Conservation (phyloP, 2,797 vertebrate genomes). For the Syncerus caffer region DNA sequence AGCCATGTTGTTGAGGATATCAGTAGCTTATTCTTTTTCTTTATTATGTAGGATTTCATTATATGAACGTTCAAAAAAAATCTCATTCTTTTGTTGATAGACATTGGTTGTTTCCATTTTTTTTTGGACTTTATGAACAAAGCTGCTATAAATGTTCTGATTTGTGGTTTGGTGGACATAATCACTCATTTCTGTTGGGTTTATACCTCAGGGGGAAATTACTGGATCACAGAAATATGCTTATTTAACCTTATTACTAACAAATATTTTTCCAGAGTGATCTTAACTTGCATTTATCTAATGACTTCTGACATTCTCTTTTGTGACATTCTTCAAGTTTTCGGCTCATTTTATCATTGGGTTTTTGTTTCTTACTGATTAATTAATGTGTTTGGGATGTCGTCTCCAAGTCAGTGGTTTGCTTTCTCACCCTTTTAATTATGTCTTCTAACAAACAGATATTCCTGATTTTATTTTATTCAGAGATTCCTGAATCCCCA, state of each 20-base stretch:
- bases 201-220: background rate
- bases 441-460: background rate
- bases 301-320: background rate
- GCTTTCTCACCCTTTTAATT: background rate
- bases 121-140: background rate
- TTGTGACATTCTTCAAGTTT: background rate
- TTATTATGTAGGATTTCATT: background rate
- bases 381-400: background rate
- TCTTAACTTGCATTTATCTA: background rate
- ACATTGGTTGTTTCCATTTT: background rate
- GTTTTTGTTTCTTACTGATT: background rate
- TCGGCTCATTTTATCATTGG: background rate
- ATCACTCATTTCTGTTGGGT: background rate
- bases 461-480: background rate
- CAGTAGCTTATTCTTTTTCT: background rate
- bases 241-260: background rate
- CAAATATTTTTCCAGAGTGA: background rate
- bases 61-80: background rate
- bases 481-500: background rate
- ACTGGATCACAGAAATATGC: background rate
- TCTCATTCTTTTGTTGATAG: background rate
- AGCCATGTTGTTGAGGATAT: background rate
- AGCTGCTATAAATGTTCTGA: background rate
- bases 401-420: background rate
- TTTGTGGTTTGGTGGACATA: background rate